phyloP scores from a whole-genome alignment of 2,113 vertebrate species.

The Labeo rohita region DNA sequence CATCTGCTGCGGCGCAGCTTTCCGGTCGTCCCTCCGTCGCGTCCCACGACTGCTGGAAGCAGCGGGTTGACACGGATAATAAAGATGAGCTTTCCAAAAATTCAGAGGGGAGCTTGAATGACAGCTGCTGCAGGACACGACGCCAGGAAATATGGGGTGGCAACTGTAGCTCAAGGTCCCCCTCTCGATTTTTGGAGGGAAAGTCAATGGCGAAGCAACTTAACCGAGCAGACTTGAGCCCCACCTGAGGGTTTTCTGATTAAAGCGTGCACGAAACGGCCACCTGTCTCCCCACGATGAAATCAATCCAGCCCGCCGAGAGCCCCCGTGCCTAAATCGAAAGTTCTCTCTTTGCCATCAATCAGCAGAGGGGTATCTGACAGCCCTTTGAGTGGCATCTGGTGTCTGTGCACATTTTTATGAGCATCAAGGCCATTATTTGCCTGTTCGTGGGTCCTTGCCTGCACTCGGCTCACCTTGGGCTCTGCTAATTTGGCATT shows the following conservation, averaged over 20 bases:
- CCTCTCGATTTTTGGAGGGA: conserved; percentile 24
- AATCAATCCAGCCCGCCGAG: conserved; percentile 27
- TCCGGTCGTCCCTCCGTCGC: neutral
- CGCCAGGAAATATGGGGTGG: conserved; percentile 38
- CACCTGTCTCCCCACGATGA: conserved; percentile 38
- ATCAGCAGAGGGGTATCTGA: conserved; percentile 48
- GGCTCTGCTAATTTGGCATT: conserved; percentile 66
- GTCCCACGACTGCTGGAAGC: neutral
- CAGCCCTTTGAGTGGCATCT: conserved; percentile 56
- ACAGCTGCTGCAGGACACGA: conserved; percentile 30
- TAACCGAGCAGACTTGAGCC: conserved; percentile 27
- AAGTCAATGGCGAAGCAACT: conserved; percentile 38
- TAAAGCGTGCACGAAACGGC: conserved; percentile 31
- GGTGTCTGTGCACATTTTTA: conserved; percentile 43
- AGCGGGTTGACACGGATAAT: conserved; percentile 7
- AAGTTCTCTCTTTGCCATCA: conserved; percentile 49
- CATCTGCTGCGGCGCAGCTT: neutral
- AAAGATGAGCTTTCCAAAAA: conserved; percentile 40
- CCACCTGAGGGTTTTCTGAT: conserved; percentile 44
- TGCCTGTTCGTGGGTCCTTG: conserved; percentile 56
- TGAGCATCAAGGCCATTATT: conserved; percentile 55
- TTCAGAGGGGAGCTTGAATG: conserved; percentile 36
- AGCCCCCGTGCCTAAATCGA: conserved; percentile 36
- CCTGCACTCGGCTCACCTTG: conserved; percentile 44
- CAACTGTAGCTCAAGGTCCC: conserved; percentile 40